Evolutionary conservation across 2,113 vertebrate species (phyloP), one percentile per base, ranked within the genome.

Genomic region (Mungos mungo): DNA sequence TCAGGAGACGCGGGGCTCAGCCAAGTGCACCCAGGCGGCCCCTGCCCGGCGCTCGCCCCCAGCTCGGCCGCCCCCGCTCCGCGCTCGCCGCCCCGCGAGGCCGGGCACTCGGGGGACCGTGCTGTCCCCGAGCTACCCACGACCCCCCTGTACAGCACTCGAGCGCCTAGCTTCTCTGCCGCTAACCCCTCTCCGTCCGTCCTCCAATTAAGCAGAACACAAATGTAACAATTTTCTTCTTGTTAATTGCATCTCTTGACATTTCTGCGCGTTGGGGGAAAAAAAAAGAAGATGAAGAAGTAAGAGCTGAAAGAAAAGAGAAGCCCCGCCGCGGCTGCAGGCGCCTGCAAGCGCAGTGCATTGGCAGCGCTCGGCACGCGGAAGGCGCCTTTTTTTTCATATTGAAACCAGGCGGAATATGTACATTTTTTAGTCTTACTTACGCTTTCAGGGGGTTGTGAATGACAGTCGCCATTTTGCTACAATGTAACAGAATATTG

Each of bases 391-490:
- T 99, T 99, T 98, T 99, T 99, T 99, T 99, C 99, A 98, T 99
- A 99, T 98, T 98, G 98, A 98, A 99, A 99, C 98, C 99, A 99
- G 98, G 98, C 98, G 99, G 98, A 99, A 98, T 98, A 98, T 99
- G 98, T 99, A 98, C 98, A 99, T 99, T 99, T 99, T 98, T 98
- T 98, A 98, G 98, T 98, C 99, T 99, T 99, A 99, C 99, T 99
- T 99, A 99, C 99, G 99, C 99, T 99, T 99, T 99, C 99, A 99
- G 99, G 99, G 99, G 99, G 99, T 99, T 99, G 99, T 99, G 99
- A 99, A 99, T 99, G 99, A 99, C 99, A 99, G 99, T 99, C 99
- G 99, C 99, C 99, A 99, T 99, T 99, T 99, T 99, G 99, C 99
- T 99, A 99, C 99, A 99, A 99, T 99, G 99, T 99, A 99, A 99